Conservation (phyloP, 2,888 invertebrate species). For the Cenopis cana region DNA sequence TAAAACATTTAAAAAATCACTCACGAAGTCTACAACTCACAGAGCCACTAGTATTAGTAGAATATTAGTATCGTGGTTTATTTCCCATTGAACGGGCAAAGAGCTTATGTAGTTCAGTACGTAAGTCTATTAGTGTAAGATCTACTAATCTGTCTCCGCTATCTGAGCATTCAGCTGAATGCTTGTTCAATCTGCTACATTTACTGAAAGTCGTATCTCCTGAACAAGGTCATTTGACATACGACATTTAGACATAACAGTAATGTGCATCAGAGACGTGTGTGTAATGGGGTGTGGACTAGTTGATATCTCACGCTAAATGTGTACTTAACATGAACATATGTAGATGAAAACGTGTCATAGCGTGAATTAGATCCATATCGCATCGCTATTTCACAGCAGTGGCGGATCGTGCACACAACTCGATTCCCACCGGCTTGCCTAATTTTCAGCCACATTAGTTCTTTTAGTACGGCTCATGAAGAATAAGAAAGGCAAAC, state of each 20-base stretch:
- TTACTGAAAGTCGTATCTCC: not conserved
- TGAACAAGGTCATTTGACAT: not conserved
- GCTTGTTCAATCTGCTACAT: slow-evolving; percentile 1
- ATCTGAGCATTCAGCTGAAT: slow-evolving; percentile 7
- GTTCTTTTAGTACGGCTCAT: no score
- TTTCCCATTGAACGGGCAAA: not conserved
- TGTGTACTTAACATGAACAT: not conserved
- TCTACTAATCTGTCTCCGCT: slow-evolving; percentile 10
- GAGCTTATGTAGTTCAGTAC: slow-evolving; percentile 3
- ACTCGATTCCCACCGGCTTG: no score
- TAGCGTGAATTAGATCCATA: not conserved
- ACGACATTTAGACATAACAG: not conserved
- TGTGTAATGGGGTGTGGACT: slow-evolving; percentile 43
- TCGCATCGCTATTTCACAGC: not conserved
- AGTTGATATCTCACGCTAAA: slow-evolving; percentile 31
- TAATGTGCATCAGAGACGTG: slow-evolving; percentile 44
- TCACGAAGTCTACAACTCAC: no score
- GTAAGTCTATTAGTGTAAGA: slow-evolving; percentile 2
- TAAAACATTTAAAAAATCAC: no score
- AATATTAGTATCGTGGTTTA: no score
- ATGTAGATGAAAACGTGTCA: not conserved
- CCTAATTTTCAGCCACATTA: no score
- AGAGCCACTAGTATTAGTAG: no score
- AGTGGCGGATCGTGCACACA: no score
- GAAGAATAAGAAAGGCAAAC: no score